Percentiles rank a stretch among this genome's conserved stretches.
Conservation (phyloP, 2,888 invertebrate genomes). For the Rotaria sp. region DNA sequence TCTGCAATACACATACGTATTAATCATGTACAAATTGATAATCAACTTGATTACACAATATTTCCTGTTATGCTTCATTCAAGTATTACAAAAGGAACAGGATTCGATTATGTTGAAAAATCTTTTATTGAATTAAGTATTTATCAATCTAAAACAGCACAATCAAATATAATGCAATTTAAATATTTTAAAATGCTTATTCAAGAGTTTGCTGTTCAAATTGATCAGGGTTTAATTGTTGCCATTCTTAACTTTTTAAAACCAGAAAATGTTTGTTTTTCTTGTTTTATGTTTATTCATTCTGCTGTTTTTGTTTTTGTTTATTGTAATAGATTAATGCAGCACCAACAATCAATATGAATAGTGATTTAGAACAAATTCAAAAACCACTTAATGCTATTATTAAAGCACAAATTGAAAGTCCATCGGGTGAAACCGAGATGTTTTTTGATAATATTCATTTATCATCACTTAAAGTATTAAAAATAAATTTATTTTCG, state of each 20-base stretch:
- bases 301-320: not conserved
- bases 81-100: conserved; percentile 24
- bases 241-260: conserved; percentile 74
- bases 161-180: conserved; percentile 43
- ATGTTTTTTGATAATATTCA: conserved; percentile 92
- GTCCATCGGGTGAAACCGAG: conserved; percentile 57
- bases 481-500: too few relatives aligned
- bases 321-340: not conserved
- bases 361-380: conserved; percentile 1
- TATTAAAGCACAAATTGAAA: not conserved
- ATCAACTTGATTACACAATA: conserved; percentile 78
- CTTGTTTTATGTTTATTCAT: not conserved
- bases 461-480: conserved; percentile 71
- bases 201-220: conserved; percentile 83
- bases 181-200: conserved; percentile 82
- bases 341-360: not conserved
- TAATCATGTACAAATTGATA: conserved; percentile 64
- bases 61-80: conserved; percentile 62
- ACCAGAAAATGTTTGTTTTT: conserved; percentile 52
- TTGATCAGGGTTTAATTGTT: conserved; percentile 83
- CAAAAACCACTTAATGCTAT: not conserved
- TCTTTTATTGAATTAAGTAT: conserved; percentile 35
- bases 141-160: conserved; percentile 28
- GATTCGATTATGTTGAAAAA: conserved; percentile 30
- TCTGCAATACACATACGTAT: not conserved